These are phyloP conservation scores for Drosophila pandora DNA, from an alignment of 1,140 invertebrate genomes.

Conservation along the genomic window DNA sequence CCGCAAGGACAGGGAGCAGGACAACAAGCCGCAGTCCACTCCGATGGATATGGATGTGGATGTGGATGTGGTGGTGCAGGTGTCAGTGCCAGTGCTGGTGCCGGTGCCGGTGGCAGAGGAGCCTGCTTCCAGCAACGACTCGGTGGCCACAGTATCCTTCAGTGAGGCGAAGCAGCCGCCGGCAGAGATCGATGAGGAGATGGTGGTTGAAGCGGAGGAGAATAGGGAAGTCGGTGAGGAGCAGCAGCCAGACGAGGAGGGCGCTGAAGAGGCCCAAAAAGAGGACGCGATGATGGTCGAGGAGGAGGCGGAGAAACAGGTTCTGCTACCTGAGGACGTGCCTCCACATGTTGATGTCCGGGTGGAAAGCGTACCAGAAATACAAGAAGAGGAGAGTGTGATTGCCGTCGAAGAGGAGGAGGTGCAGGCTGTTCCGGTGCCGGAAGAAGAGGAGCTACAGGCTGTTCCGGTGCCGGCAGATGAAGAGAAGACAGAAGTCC, in stretches of 20 bases:
- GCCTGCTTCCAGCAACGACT: slow-evolving; percentile 17
- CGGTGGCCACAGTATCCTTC: slow-evolving; percentile 27
- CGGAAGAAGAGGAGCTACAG: not conserved
- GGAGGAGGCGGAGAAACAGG: too few relatives aligned
- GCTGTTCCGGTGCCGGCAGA: not conserved
- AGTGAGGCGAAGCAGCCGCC: slow-evolving; percentile 21
- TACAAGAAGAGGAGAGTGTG: too few relatives aligned
- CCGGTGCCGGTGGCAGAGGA: not conserved
- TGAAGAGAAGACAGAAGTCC: not conserved
- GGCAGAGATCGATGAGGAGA: not conserved
- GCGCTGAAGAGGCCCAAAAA: too few relatives aligned
- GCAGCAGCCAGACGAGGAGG: too few relatives aligned
- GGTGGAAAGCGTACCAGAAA: too few relatives aligned
- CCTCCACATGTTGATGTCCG: too few relatives aligned
- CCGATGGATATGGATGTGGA: not conserved
- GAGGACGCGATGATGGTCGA: too few relatives aligned
- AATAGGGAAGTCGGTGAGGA: not conserved
- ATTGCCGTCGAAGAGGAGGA: not conserved
- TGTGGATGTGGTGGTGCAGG: too few relatives aligned
- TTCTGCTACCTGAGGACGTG: too few relatives aligned
- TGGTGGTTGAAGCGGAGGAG: not conserved
- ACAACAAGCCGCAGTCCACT: too few relatives aligned
- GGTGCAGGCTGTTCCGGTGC: not conserved
- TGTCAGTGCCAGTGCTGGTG: too few relatives aligned
- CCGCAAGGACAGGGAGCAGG: not conserved